These are phyloP conservation scores for Avahi laniger DNA, from an alignment of 2,797 vertebrate genomes.

Conservation along the genomic window DNA sequence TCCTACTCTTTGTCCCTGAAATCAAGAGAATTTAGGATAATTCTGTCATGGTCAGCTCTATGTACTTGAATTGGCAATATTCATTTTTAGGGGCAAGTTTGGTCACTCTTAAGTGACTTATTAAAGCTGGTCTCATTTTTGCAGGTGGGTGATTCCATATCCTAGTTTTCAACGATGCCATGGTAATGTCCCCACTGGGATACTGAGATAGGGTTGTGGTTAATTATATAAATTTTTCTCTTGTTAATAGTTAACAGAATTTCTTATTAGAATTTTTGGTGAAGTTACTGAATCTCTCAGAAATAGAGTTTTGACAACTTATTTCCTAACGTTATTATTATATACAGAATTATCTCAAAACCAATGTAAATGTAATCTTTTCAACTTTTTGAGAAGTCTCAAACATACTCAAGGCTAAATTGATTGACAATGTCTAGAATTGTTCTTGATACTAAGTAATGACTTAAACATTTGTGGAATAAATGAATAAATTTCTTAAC, in stretches of 20 bases:
- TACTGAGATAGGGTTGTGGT: not conserved
- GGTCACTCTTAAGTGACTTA: not conserved
- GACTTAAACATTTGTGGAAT: not conserved
- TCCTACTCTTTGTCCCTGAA: not conserved
- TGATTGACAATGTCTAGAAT: not conserved
- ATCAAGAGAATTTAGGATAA: not conserved
- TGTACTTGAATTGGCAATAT: not conserved
- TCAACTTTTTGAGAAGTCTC: not conserved
- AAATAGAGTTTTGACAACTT: not conserved
- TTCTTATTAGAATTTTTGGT: not conserved
- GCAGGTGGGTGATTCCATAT: not conserved
- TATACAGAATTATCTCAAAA: not conserved
- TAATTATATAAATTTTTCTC: not conserved
- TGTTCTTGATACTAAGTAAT: not conserved
- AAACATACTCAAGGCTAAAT: not conserved
- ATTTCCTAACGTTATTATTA: not conserved
- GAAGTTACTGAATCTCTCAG: not conserved
- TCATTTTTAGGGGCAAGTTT: not conserved
- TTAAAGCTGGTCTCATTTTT: not conserved
- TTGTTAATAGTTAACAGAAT: not conserved
- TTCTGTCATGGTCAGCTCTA: not conserved
- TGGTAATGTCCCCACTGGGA: not conserved
- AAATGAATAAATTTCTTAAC: not conserved
- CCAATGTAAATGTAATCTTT: not conserved
- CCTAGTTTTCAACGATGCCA: not conserved